phyloP scores from a whole-genome alignment of 2,888 invertebrate species.

The Orthosia cruda region DNA sequence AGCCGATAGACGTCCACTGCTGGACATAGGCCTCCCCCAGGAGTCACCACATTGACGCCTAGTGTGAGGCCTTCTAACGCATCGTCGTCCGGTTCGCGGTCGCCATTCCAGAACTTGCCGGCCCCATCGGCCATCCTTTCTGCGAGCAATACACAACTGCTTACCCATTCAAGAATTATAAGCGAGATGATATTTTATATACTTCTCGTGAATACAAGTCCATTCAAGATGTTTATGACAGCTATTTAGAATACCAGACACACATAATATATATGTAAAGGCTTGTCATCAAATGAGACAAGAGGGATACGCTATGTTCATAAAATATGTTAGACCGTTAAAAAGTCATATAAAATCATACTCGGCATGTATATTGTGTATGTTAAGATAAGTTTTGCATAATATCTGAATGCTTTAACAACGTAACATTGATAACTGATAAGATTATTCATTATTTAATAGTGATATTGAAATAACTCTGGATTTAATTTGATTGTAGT shows the following conservation, averaged over 20 bases:
- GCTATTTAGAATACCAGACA: constrained; percentile 4
- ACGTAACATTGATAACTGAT: constrained; percentile 45
- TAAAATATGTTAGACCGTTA: constrained; percentile 11
- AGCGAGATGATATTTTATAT: too few species aligned
- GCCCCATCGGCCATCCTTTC: too few species aligned
- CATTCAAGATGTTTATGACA: constrained; percentile 12
- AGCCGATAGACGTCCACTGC: too few species aligned
- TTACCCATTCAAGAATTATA: background rate
- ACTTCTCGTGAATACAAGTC: background rate
- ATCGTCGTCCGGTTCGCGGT: too few species aligned
- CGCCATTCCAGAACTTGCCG: too few species aligned
- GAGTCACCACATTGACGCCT: too few species aligned
- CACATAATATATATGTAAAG: constrained; percentile 15
- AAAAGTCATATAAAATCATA: constrained; percentile 26
- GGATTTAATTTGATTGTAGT: background rate
- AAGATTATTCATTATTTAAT: constrained; percentile 47
- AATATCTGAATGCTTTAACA: constrained; percentile 12
- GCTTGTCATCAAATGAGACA: background rate
- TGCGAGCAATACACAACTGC: background rate
- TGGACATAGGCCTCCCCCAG: too few species aligned
- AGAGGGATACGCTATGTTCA: constrained; percentile 16
- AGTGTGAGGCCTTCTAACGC: too few species aligned
- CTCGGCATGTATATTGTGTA: background rate
- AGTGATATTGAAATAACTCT: constrained; percentile 24
- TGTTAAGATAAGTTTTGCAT: constrained; percentile 44